A percentile compares a stretch with the other conserved stretches of the same genome.
Evolutionary conservation across 2,113 vertebrate species (phyloP).

Genomic region (Bettongia penicillata): DNA sequence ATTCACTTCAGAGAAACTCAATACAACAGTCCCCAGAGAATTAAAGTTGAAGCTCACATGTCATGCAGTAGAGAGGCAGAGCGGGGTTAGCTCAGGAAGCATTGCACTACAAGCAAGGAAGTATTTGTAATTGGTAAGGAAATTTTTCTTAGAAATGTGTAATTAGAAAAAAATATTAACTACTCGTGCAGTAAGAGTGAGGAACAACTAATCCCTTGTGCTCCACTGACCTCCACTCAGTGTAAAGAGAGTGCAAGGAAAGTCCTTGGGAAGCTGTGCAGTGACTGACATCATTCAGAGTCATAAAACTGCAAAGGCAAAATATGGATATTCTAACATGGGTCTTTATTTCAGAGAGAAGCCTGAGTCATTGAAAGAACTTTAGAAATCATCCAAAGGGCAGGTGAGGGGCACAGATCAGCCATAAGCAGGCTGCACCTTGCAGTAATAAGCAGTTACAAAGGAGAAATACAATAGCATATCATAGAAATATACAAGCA

Average conservation of each 20-base stretch:
- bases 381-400: background rate
- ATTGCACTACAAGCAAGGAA: background rate
- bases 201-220: background rate
- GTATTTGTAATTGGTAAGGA: background rate
- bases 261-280: background rate
- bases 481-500: background rate
- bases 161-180: background rate
- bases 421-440: background rate
- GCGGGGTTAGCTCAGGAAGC: background rate
- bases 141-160: background rate
- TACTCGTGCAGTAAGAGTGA: background rate
- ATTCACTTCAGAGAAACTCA: background rate
- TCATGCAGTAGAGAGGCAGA: background rate
- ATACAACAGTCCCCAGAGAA: background rate
- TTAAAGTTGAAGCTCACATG: background rate
- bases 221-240: background rate
- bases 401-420: background rate
- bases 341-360: background rate
- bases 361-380: background rate
- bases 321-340: background rate
- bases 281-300: background rate
- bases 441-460: background rate
- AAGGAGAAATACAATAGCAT: background rate
- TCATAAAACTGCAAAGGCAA: background rate
- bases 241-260: background rate